A percentile compares a stretch with the other conserved stretches of the same genome.
phyloP scores from a whole-genome alignment of 2,888 invertebrate species.

The Heliconius ethilla region DNA sequence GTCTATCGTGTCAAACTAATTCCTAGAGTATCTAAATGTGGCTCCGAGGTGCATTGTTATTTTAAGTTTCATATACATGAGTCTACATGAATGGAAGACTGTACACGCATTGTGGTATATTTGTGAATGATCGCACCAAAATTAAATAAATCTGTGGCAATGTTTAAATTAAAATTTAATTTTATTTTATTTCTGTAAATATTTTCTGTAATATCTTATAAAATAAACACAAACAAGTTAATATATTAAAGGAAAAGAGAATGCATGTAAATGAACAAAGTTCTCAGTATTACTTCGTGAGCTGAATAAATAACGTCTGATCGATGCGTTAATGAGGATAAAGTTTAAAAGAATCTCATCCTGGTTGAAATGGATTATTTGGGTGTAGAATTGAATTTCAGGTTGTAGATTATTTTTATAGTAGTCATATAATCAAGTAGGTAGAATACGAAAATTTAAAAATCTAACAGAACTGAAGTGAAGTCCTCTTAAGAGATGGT shows the following conservation, averaged over 20 bases:
- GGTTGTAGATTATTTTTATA: too few species aligned
- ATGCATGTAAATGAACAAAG: constrained; percentile 75
- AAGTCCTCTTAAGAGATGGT: too few species aligned
- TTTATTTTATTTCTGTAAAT: constrained; percentile 15
- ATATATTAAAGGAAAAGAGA: constrained; percentile 64
- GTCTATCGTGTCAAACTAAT: constrained; percentile 59
- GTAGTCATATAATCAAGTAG: too few species aligned
- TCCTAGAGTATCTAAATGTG: constrained; percentile 61
- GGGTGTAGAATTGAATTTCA: not conserved
- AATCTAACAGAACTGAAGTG: too few species aligned
- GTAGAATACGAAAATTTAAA: too few species aligned
- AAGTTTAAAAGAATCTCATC: constrained; percentile 70
- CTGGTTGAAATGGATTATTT: constrained; percentile 19
- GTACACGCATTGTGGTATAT: constrained; percentile 29
- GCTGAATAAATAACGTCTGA: constrained; percentile 74
- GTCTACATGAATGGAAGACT: constrained; percentile 40
- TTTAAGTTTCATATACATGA: constrained; percentile 43
- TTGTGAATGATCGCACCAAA: not conserved
- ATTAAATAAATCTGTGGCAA: not conserved
- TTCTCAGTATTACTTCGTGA: constrained; percentile 73
- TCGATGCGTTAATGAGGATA: constrained; percentile 76
- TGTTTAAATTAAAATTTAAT: not conserved
- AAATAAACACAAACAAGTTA: constrained; percentile 66
- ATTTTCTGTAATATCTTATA: constrained; percentile 65
- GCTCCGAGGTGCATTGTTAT: constrained; percentile 49